Evolutionary conservation across 2,888 invertebrate species (phyloP).

Genomic region (Gymnocheta viridis): DNA sequence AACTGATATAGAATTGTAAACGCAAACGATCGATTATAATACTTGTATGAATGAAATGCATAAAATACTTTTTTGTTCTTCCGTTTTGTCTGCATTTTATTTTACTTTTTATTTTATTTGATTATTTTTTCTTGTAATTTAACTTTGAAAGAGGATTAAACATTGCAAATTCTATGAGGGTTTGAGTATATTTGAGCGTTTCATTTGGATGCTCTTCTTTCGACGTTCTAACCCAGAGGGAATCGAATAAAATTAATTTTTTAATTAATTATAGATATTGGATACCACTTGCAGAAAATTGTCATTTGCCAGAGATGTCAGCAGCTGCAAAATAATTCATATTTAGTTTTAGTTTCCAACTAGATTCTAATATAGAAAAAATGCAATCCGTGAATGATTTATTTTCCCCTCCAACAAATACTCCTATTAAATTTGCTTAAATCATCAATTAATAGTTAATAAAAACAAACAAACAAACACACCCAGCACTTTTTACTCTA

Average conservation of each 20-base stretch:
- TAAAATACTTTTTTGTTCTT: slow-evolving; percentile 8
- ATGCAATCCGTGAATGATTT: no score
- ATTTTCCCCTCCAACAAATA: no score
- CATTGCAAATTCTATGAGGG: slow-evolving; percentile 2
- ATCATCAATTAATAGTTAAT: no score
- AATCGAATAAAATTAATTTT: slow-evolving; percentile 15
- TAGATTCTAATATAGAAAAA: no score
- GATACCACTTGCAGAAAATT: slow-evolving; percentile 5
- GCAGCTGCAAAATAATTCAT: background rate
- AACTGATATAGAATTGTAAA: slow-evolving; percentile 36
- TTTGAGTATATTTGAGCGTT: background rate
- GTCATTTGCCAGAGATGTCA: background rate
- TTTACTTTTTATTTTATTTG: background rate
- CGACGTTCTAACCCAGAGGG: background rate
- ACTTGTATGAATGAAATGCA: slow-evolving; percentile 11
- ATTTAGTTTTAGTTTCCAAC: background rate
- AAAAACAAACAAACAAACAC: no score
- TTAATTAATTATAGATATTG: slow-evolving; percentile 42
- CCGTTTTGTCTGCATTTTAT: background rate
- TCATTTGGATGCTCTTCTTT: background rate
- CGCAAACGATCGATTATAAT: slow-evolving; percentile 47
- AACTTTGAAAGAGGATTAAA: background rate
- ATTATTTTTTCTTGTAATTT: background rate
- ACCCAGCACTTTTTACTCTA: no score
- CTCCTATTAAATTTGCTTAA: no score